Evolutionary conservation across 2,888 invertebrate species (phyloP).

Genomic region (Sicus ferrugineus): DNA sequence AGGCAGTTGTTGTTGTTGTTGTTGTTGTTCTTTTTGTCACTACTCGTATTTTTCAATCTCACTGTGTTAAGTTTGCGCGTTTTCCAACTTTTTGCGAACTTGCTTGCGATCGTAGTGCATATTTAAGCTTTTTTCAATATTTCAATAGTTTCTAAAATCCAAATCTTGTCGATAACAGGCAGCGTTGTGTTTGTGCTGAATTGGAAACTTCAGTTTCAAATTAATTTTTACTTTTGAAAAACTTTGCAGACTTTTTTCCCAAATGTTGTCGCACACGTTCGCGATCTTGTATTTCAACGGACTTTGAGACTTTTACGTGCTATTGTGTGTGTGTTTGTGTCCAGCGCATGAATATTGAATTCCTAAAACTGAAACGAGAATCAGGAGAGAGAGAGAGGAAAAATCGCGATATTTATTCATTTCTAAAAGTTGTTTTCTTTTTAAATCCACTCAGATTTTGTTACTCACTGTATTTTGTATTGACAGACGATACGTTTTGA

Average conservation of each 20-base stretch:
- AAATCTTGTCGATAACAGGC: too few relatives aligned
- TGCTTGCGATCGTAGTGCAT: slow-evolving; percentile 57
- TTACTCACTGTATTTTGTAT: slow-evolving; percentile 16
- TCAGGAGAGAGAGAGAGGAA: slow-evolving; percentile 13
- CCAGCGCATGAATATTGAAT: slow-evolving; percentile 16
- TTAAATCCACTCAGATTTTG: background rate
- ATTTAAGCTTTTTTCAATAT: slow-evolving; percentile 27
- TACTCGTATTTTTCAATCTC: slow-evolving; percentile 42
- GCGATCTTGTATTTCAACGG: slow-evolving; percentile 1
- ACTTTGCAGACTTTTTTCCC: too few relatives aligned
- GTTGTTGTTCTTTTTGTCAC: slow-evolving; percentile 34
- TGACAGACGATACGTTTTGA: background rate
- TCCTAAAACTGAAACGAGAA: slow-evolving; percentile 39
- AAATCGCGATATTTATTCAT: background rate
- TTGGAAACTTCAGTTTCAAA: too few relatives aligned
- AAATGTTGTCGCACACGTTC: background rate
- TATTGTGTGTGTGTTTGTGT: slow-evolving; percentile 21
- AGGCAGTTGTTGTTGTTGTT: slow-evolving; percentile 35
- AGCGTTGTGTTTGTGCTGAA: too few relatives aligned
- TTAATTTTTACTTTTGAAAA: too few relatives aligned
- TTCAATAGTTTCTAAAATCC: background rate
- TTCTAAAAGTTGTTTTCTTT: slow-evolving; percentile 1
- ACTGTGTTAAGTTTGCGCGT: too few relatives aligned
- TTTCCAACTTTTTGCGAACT: slow-evolving; percentile 58
- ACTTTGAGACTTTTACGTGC: background rate